phyloP scores from a whole-genome alignment of 2,888 invertebrate species.

The Eilema depressum region DNA sequence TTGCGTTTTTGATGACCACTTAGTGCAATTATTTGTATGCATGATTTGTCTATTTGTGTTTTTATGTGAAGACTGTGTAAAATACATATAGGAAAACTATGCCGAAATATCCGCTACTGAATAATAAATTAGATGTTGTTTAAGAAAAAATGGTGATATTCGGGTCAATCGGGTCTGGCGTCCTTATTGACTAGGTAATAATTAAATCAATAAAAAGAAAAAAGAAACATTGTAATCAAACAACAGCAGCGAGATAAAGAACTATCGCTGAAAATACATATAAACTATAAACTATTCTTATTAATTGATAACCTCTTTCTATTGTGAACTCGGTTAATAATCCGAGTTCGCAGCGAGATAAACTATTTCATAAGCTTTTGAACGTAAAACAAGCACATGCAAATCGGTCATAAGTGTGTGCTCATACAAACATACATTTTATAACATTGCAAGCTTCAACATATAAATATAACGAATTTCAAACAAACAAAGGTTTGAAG shows the following conservation, averaged over 20 bases:
- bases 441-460: not conserved
- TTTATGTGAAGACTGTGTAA: not conserved
- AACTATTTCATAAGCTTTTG: not conserved
- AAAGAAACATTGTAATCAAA: too few species aligned
- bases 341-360: not conserved
- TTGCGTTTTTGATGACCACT: not conserved
- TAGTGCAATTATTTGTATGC: not conserved
- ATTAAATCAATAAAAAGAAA: too few species aligned
- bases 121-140: too few species aligned
- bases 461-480: not conserved
- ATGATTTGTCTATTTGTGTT: too few species aligned
- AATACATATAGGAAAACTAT: too few species aligned
- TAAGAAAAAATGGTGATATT: too few species aligned
- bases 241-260: too few species aligned
- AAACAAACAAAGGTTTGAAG: not conserved
- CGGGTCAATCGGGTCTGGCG: too few species aligned
- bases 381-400: not conserved
- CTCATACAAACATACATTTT: not conserved
- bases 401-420: not conserved
- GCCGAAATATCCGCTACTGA: too few species aligned
- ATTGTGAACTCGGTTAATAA: not conserved
- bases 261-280: too few species aligned
- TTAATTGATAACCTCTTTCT: not conserved
- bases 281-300: not conserved
- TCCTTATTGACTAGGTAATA: too few species aligned